Evolutionary conservation across 2,888 invertebrate genomes (phyloP).

Genomic region (Brenthis hecate): DNA sequence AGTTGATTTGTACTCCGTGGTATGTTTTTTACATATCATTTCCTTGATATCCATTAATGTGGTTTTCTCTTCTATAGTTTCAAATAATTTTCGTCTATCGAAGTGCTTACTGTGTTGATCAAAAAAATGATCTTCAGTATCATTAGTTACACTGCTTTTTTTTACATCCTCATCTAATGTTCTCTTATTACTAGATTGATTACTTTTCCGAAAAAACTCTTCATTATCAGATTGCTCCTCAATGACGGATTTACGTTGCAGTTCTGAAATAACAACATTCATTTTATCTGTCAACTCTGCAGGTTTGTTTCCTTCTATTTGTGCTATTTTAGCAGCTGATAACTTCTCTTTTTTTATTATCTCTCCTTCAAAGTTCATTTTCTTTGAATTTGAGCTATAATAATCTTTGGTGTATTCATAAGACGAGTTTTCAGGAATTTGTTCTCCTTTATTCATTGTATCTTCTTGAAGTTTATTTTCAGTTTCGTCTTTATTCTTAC

Average conservation of each 20-base stretch:
- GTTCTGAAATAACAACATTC: slow-evolving; percentile 70
- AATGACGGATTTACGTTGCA: slow-evolving; percentile 60
- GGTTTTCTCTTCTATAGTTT: slow-evolving; percentile 35
- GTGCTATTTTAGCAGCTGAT: slow-evolving; percentile 69
- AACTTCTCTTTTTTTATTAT: slow-evolving; percentile 36
- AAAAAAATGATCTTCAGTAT: slow-evolving; percentile 20
- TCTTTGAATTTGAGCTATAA: neutral
- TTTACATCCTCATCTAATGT: slow-evolving; percentile 53
- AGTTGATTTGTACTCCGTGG: slow-evolving; percentile 29
- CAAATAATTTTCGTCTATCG: slow-evolving; percentile 51
- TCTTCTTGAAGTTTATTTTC: neutral
- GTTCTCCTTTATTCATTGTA: slow-evolving; percentile 11
- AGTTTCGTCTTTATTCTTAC: slow-evolving; percentile 22
- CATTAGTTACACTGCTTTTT: neutral
- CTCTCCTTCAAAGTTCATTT: slow-evolving; percentile 22
- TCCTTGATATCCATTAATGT: slow-evolving; percentile 45
- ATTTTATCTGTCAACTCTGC: slow-evolving; percentile 66
- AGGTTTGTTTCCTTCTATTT: slow-evolving; percentile 62
- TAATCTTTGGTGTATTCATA: neutral
- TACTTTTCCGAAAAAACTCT: slow-evolving; percentile 41
- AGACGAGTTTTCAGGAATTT: slow-evolving; percentile 5
- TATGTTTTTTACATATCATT: slow-evolving; percentile 37
- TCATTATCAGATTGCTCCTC: slow-evolving; percentile 47
- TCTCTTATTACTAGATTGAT: slow-evolving; percentile 60
- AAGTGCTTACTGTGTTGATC: slow-evolving; percentile 12